Evolutionary conservation across 2,797 vertebrate species (phyloP).

Genomic region (Characodon lateralis): DNA sequence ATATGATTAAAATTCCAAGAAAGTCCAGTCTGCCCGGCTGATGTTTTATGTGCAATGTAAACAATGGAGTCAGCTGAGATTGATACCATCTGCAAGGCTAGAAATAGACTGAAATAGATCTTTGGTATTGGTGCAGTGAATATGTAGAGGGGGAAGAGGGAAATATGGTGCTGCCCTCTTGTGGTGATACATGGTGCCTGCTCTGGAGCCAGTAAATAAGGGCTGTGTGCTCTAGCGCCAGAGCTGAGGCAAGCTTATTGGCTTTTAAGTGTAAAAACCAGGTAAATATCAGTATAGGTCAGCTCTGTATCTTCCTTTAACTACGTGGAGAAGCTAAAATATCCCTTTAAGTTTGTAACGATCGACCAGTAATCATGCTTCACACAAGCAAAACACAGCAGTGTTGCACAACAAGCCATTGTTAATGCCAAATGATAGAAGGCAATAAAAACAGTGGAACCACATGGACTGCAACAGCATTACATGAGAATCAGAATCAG

Average conservation of each 20-base stretch:
- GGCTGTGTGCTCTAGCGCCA: neutral
- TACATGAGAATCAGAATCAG: neutral
- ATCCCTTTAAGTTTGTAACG: neutral
- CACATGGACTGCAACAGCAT: neutral
- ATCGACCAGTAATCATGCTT: neutral
- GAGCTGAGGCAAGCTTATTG: neutral
- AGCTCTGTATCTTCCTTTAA: neutral
- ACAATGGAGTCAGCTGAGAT: constrained; percentile 15
- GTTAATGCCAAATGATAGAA: neutral
- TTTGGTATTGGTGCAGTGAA: neutral
- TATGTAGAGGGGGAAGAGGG: neutral
- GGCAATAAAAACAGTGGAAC: neutral
- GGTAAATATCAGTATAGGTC: neutral
- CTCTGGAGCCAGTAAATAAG: neutral
- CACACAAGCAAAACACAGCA: neutral
- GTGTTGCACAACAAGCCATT: neutral
- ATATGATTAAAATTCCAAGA: neutral
- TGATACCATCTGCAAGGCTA: constrained; percentile 6
- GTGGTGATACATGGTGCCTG: constrained; percentile 6
- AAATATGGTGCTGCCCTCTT: constrained; percentile 52
- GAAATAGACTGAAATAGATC: neutral
- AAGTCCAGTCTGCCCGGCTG: neutral
- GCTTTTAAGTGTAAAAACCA: neutral
- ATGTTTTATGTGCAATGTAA: neutral
- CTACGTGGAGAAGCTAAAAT: neutral